Conservation (phyloP, 2,113 vertebrate genomes). For the Dinomys branickii region DNA sequence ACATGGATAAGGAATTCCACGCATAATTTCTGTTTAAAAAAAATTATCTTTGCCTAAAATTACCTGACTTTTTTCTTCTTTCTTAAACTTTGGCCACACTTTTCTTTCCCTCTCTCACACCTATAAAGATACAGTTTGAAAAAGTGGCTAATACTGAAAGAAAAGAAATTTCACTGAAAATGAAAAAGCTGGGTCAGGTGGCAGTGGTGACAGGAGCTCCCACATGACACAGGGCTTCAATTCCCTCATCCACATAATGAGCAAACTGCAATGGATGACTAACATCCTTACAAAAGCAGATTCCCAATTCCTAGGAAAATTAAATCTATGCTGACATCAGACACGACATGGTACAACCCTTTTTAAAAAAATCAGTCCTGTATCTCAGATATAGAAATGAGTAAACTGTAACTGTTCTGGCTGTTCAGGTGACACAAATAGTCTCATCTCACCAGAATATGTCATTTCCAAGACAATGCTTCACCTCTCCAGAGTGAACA, state of each 20-base stretch:
- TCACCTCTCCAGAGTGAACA: neutral
- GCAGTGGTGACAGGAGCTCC: neutral
- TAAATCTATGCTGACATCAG: neutral
- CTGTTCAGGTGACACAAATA: neutral
- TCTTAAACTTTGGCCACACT: neutral
- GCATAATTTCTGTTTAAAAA: neutral
- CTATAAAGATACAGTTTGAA: neutral
- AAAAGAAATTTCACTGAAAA: slow-evolving; percentile 24
- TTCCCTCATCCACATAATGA: neutral
- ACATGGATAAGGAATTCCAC: neutral
- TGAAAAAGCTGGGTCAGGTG: neutral
- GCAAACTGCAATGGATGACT: neutral
- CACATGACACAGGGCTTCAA: neutral
- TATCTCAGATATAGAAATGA: neutral
- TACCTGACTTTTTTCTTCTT: neutral
- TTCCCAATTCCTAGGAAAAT: slow-evolving; percentile 16
- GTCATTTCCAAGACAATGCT: neutral
- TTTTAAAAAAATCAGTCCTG: neutral
- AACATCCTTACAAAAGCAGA: neutral
- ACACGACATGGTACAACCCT: neutral
- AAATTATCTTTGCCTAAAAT: neutral
- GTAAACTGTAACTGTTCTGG: neutral
- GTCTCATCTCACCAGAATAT: neutral
- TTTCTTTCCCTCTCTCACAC: neutral
- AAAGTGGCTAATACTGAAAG: neutral